phyloP scores from a whole-genome alignment of 2,888 invertebrate genomes.

The Deilephila elpenor region DNA sequence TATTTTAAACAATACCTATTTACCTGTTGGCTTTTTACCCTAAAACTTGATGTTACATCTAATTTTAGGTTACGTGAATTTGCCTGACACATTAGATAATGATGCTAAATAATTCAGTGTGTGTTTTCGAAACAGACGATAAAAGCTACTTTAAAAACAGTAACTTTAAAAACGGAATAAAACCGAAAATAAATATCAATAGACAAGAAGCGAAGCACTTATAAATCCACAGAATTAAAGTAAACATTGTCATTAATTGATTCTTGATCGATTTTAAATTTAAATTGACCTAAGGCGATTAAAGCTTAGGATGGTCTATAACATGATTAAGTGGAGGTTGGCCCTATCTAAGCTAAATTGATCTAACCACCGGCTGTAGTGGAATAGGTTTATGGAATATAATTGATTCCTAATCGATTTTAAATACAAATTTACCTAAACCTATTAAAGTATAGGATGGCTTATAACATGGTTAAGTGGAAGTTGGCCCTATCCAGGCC shows the following conservation, averaged over 20 bases:
- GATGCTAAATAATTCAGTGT: no score
- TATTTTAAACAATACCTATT: no score
- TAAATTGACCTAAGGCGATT: neutral
- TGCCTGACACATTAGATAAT: no score
- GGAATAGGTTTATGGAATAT: neutral
- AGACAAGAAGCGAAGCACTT: neutral
- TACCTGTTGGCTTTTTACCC: no score
- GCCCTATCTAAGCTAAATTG: neutral
- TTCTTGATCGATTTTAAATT: slow-evolving; percentile 4
- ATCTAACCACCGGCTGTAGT: neutral
- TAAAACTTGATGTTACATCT: no score
- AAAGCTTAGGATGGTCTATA: neutral
- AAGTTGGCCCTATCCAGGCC: no score
- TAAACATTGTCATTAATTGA: neutral
- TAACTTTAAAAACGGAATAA: no score
- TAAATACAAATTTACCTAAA: neutral
- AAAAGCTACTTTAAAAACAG: no score
- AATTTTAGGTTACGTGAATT: no score
- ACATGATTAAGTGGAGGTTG: neutral
- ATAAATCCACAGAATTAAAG: neutral
- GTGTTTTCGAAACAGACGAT: no score
- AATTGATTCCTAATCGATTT: slow-evolving; percentile 8
- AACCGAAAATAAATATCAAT: no score
- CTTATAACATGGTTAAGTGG: neutral
- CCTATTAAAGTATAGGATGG: neutral